These are phyloP conservation scores for Acromyrmex charruanus DNA, from an alignment of 1,140 invertebrate species.

Conservation along the genomic window DNA sequence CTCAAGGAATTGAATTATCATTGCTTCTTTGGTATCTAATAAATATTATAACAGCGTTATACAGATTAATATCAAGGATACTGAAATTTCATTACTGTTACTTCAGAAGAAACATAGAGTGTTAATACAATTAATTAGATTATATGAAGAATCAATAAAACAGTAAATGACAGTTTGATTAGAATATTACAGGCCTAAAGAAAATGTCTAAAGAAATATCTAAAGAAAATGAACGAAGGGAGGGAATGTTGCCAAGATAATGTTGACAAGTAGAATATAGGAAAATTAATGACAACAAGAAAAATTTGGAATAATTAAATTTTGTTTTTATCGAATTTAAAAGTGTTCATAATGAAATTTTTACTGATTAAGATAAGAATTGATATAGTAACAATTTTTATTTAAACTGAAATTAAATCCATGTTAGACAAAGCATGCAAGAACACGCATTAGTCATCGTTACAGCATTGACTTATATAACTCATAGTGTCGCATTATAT, in stretches of 20 bases:
- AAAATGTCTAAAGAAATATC: background rate
- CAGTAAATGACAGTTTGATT: background rate
- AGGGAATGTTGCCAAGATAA: background rate
- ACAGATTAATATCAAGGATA: constrained; percentile 48
- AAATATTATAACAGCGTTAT: constrained; percentile 58
- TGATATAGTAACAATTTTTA: background rate
- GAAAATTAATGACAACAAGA: background rate
- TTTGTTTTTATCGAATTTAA: background rate
- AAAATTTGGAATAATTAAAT: background rate
- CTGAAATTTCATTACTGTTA: constrained; percentile 53
- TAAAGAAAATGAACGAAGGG: background rate
- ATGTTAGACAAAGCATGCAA: constrained; percentile 5
- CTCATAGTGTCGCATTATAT: constrained; percentile 60
- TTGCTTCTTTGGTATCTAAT: too few relatives aligned
- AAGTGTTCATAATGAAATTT: background rate
- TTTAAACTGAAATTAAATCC: background rate
- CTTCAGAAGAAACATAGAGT: background rate
- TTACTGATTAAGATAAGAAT: background rate
- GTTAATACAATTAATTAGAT: background rate
- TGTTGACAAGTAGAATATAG: background rate
- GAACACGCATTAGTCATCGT: constrained; percentile 1
- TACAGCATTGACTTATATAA: constrained; percentile 39
- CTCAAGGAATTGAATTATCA: too few relatives aligned
- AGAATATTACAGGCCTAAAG: background rate
- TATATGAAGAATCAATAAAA: background rate